Evolutionary conservation across 2,888 invertebrate species (phyloP).

Genomic region (Oxyteleia sp.): DNA sequence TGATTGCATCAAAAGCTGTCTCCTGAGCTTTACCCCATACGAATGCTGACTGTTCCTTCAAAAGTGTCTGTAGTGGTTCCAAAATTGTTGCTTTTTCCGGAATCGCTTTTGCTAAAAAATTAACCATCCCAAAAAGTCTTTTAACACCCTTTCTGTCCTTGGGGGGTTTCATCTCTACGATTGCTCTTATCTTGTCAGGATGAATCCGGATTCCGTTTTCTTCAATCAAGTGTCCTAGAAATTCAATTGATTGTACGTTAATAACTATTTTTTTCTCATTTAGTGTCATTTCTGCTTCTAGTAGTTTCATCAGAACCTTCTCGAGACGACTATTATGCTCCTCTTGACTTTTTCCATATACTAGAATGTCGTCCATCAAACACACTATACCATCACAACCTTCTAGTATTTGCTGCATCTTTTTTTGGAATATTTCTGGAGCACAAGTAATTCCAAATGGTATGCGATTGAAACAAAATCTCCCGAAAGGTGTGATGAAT

Average conservation of each 20-base stretch:
- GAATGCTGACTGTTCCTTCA: conserved; percentile 68
- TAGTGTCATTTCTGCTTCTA: conserved; percentile 73
- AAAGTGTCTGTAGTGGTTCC: conserved; percentile 31
- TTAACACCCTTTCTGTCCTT: not conserved
- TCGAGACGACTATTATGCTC: conserved; percentile 72
- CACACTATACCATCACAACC: conserved; percentile 72
- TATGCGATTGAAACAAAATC: conserved; percentile 84
- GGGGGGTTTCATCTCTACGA: not conserved
- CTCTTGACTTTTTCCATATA: conserved; percentile 67
- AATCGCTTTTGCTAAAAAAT: not conserved
- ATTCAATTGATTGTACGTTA: conserved; percentile 68
- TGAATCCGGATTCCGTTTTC: conserved; percentile 66
- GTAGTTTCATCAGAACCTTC: conserved; percentile 70
- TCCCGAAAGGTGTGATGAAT: conserved; percentile 82
- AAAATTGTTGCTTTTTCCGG: not conserved
- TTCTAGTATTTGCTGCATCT: not conserved
- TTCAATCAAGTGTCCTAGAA: conserved; percentile 78
- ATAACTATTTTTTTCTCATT: conserved; percentile 79
- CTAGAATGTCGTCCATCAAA: conserved; percentile 66
- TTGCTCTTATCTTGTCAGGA: conserved; percentile 55
- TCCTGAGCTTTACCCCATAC: conserved; percentile 73
- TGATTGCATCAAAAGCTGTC: conserved; percentile 77
- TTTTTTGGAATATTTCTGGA: conserved; percentile 85
- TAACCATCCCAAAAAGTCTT: conserved; percentile 2
- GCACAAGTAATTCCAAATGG: conserved; percentile 86